Conservation (phyloP, 2,113 vertebrate genomes). For the Hystrix cristata region DNA sequence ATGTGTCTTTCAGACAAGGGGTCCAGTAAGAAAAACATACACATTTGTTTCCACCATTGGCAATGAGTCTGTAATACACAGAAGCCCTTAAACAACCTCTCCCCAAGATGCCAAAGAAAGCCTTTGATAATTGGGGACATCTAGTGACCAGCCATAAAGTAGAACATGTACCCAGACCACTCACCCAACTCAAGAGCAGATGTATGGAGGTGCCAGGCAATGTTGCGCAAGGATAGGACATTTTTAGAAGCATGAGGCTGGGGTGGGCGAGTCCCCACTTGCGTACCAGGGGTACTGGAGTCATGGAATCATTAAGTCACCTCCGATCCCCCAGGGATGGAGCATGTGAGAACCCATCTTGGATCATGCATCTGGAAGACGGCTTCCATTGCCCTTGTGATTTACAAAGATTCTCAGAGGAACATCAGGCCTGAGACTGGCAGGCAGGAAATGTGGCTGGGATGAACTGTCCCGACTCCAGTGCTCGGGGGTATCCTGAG, state of each 20-base stretch:
- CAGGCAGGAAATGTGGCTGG: fast-evolving
- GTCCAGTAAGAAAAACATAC: neutral
- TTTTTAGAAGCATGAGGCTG: neutral
- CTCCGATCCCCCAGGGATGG: neutral
- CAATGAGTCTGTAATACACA: neutral
- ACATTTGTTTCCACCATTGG: neutral
- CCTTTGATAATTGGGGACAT: neutral
- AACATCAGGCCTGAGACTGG: neutral
- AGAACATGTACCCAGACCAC: fast-evolving
- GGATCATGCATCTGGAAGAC: no score
- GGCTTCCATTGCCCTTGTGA: neutral
- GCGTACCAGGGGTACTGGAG: no score
- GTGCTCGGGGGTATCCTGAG: neutral
- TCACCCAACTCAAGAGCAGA: neutral
- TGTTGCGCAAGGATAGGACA: neutral
- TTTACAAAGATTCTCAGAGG: neutral
- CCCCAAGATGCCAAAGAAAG: neutral
- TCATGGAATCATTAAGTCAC: no score
- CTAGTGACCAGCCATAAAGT: neutral
- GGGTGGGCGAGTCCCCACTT: neutral
- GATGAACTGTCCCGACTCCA: neutral
- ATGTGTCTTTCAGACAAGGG: slow-evolving; percentile 2
- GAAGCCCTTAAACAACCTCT: neutral
- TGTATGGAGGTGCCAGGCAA: neutral
- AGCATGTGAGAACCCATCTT: neutral